Evolutionary conservation across 2,797 vertebrate genomes (phyloP), one percentile per base, ranked within the genome.

Genomic region (Pseudochromis fuscus): DNA sequence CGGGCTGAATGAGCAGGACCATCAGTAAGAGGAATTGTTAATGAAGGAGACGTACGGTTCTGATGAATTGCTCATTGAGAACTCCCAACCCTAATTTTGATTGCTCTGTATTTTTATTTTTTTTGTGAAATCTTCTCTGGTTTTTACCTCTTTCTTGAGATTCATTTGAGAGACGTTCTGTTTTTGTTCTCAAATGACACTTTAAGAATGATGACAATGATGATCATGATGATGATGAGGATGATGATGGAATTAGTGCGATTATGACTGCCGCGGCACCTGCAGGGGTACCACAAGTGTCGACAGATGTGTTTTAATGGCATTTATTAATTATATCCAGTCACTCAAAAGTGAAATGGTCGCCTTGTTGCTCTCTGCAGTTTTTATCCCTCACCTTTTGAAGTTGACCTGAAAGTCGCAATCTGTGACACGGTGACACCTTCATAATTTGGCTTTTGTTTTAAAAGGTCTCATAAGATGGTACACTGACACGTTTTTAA

Each of bases 241-340:
- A 83, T 77, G 69, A 75, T 82, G 58, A 86, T 50, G 44, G 50
- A 83, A 63, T 82, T 77, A 67, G 78, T 33, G 18, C 75, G 59
- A 52, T 81, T 72, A 84, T 82, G 72, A 81, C 46, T 69, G 42
- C 57, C 55, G 59, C 55, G 78, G 76, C 84, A 88, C 87, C 83
- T 87, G 82, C 77, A 81, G 87, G 67, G 68, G 21, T 51, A 67
- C 49, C 25, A 18, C 6, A 35, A 66, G 72, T 72, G 74, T 57
- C 40, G 66, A 81, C 86, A 89, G 87, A 87, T 88, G 88, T 76
- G 75, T 73, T 87, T 82, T 86, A 86, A 87, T 80, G 51, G 33
- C 64, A 37, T 74, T 84, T 85, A 87, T 82, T 87, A 87, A 87
- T 81, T 86, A 67, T 28, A 76, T 38, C 74, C 71, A 33, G 74